Evolutionary conservation across 1,140 invertebrate genomes (phyloP), one percentile per base, ranked within the genome.

Genomic region (Megalopta genalis): DNA sequence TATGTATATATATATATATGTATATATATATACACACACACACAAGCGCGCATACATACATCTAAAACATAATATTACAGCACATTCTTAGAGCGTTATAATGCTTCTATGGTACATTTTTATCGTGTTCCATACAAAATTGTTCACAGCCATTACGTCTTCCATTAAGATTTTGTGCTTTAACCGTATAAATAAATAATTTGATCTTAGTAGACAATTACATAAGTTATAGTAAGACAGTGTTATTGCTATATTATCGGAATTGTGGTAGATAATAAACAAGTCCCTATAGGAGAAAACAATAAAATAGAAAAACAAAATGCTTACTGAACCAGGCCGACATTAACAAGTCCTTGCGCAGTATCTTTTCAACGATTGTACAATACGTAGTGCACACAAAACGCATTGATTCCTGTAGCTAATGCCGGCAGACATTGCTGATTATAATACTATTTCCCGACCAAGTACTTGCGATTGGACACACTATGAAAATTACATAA

Each of bases 1-100:
- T 93, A 90, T 85, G 83, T 81, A 77, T 60, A 66, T 72, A 90
- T 77, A 78, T 64, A 66, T 52, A 90, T 83, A 46, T 46, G 14
- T 46, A 46, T 46, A 78, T 64, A 66, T 52, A 90, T 83, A 46
- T 46, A 46, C 14, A 46, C 14, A 83, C 78, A 81, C 67, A 70
- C 69, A 63, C 54, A 57, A 57, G 54, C 54, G 21, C 54, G n/a
- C 63, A 90, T 83, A 83, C 78, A 81, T 72, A 70, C 69, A 63
- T 86, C 86, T 88, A 74, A 49, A 88, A 87, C 62, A 80, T 25
- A 72, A 80, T 49, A 80, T 27, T 42, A 23, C 57, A 21, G 66
- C 65, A 49, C 18, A 67, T 49, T 74, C 42, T 66, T 52, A 66
- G 27, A 37, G n/a, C 23, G 6, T 25, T 16, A 0, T 60, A n/a